phyloP scores from a whole-genome alignment of 1,140 invertebrate species.

The Drosophila lacertosa region DNA sequence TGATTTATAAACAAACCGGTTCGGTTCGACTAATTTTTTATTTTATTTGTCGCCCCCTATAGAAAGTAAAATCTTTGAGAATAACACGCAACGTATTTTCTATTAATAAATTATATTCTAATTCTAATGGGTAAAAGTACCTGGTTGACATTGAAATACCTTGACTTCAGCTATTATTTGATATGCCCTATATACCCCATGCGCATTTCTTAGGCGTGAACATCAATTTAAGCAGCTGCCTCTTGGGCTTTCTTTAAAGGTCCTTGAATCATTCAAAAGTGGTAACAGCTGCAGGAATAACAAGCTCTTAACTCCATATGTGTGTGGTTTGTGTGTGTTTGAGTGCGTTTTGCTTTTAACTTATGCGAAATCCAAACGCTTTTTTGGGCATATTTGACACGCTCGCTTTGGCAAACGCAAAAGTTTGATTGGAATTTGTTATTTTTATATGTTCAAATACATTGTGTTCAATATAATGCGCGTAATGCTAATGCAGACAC shows the following conservation, averaged over 20 bases:
- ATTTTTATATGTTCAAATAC: constrained; percentile 10
- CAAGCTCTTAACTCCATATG: constrained; percentile 8
- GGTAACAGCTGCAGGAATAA: constrained; percentile 27
- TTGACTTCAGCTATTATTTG: background rate
- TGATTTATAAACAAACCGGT: constrained; percentile 72
- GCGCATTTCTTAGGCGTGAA: background rate
- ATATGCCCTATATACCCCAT: background rate
- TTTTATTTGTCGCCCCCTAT: constrained; percentile 49
- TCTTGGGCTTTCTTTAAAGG: background rate
- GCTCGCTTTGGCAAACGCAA: constrained; percentile 5
- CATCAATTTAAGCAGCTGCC: background rate
- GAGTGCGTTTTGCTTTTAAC: constrained; percentile 1
- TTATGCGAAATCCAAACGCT: background rate
- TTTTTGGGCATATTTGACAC: constrained; percentile 13
- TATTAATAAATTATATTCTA: constrained; percentile 52
- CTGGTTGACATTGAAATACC: background rate
- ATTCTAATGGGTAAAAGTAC: background rate
- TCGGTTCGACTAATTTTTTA: too few relatives aligned
- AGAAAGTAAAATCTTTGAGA: constrained; percentile 67
- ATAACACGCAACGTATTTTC: constrained; percentile 22
- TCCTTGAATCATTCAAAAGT: background rate
- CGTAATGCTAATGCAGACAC: constrained; percentile 54
- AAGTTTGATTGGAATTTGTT: constrained; percentile 43
- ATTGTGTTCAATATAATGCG: constrained; percentile 30
- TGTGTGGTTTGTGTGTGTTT: background rate